Base-by-base conservation (phyloP, 2,113 vertebrate genomes). In the Dryoscopus gambensis region DNA sequence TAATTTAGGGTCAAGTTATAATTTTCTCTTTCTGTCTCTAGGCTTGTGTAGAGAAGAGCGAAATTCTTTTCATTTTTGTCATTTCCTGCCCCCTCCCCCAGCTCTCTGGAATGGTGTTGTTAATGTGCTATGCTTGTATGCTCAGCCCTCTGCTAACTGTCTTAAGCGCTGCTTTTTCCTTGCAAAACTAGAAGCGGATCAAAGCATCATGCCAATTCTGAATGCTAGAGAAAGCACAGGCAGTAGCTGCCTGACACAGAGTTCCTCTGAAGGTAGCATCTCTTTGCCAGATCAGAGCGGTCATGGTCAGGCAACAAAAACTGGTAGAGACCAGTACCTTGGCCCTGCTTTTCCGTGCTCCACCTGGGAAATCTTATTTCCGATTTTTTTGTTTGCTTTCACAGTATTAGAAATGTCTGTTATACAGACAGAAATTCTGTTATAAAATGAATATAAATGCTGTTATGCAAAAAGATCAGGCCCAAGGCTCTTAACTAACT, bases 1-100 rank as follows among this genome's bases (percentile, higher is more conserved):
- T 82, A 91, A 85, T 73, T 84, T 35, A 84, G 33, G 80, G 65
- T 73, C 88, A 81, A 81, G 35, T 71, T 68, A 77, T 64, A 75
- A 30, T 89, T 93, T 68, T 92, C 57, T 87, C n/a, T 57, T 25
- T 27, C 27, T 57, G 33, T 67, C 67, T 92, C 50, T 70, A 68
- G 21, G 68, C 70, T 52, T 90, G 23, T 46, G 52, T 49, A 76
- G 57, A 90, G 56, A 84, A 78, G n/a, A 90, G 30, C 50, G 79
- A 87, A 91, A 73, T 87, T 84, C 22, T 91, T 89, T 77, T 78
- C 25, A 90, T 95, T 94, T 89, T 84, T 94, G 35, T 82, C 9
- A 78, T 47, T 64, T 62, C 30, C 20, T 50, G 25, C 42, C 15
- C 47, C 42, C 13, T 55, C 62, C 59, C 64, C 59, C 67, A 59